Percentiles rank a stretch among this genome's conserved stretches.
Conservation (phyloP, 2,797 vertebrate species). For the Sebastolobus altivelis region DNA sequence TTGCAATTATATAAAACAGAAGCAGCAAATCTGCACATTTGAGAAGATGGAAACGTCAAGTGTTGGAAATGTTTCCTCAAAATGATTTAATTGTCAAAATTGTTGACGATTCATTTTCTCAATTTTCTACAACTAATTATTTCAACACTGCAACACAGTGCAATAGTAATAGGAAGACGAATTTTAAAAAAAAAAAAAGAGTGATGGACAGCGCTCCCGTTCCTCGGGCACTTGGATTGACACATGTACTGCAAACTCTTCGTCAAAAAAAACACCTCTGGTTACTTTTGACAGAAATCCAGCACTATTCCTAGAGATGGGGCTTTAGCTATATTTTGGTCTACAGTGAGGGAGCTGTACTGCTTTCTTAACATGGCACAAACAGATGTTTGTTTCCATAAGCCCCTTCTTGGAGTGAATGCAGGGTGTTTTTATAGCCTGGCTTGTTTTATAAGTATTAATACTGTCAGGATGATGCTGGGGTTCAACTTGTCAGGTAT, state of each 20-base stretch:
- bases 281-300: constrained; percentile 56
- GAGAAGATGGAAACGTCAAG: background rate
- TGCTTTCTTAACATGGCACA: constrained; percentile 65
- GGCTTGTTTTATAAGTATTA: constrained; percentile 71
- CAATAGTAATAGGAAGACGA: background rate
- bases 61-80: background rate
- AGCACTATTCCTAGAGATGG: constrained; percentile 61
- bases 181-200: background rate
- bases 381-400: constrained; percentile 71
- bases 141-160: background rate
- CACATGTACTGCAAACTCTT: constrained; percentile 16
- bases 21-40: background rate
- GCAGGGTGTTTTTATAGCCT: constrained; percentile 68
- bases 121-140: background rate
- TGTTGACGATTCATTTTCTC: background rate
- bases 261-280: constrained; percentile 28
- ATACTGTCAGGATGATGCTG: constrained; percentile 69
- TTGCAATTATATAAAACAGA: background rate
- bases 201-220: background rate
- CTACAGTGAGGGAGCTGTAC: constrained; percentile 48
- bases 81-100: background rate
- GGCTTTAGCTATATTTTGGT: constrained; percentile 63
- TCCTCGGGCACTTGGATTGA: constrained; percentile 8
- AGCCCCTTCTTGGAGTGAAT: constrained; percentile 57
- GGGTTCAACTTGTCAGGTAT: constrained; percentile 74